Evolutionary conservation across 2,888 invertebrate genomes (phyloP).

Genomic region (Cantharis rustica): DNA sequence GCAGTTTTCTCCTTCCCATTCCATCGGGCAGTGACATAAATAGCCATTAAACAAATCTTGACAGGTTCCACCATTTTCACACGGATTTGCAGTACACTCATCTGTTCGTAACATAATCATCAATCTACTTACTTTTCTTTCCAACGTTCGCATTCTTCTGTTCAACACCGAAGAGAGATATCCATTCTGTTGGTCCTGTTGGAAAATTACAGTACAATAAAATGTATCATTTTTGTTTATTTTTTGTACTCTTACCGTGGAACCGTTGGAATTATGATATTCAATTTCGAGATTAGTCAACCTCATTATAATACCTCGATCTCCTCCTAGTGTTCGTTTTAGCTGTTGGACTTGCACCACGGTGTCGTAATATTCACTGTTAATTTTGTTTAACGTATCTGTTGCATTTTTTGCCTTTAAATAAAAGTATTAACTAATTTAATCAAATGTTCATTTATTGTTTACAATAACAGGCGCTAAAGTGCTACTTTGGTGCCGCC

Average conservation of each 20-base stretch:
- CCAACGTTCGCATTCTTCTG: constrained; percentile 56
- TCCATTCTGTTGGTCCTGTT: background rate
- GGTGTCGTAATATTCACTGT: constrained; percentile 40
- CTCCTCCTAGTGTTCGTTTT: constrained; percentile 36
- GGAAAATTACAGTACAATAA: background rate
- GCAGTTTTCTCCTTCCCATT: constrained; percentile 77
- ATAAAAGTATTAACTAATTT: no score
- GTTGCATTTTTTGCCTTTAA: constrained; percentile 56
- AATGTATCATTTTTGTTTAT: background rate
- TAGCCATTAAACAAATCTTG: constrained; percentile 72
- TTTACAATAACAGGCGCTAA: no score
- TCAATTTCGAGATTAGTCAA: constrained; percentile 34
- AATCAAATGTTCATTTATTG: no score
- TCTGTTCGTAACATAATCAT: constrained; percentile 58
- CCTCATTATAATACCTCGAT: constrained; percentile 34
- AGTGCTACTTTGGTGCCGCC: no score
- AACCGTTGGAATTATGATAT: background rate
- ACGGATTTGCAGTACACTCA: constrained; percentile 76
- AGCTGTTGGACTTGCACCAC: constrained; percentile 40
- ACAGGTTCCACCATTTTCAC: constrained; percentile 83
- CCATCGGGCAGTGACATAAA: constrained; percentile 73
- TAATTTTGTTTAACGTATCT: constrained; percentile 48
- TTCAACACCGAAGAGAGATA: constrained; percentile 18
- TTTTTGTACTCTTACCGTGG: background rate
- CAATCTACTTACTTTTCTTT: constrained; percentile 53